Base-by-base conservation (phyloP, 2,888 invertebrate species). In the Busseola fusca region DNA sequence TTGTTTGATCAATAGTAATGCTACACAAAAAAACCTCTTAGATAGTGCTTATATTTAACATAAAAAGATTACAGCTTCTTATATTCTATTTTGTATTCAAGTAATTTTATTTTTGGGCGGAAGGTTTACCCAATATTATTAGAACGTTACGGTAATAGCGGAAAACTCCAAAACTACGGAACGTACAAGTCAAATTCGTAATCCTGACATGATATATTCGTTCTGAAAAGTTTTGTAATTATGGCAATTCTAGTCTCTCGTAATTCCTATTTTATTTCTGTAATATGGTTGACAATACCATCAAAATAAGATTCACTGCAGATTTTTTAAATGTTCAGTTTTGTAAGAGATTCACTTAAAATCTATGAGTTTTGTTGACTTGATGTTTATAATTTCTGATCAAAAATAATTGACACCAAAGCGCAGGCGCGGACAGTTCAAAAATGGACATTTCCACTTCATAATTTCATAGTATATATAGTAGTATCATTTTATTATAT, bases 391-490 rank as follows among this genome's bases (percentile, higher is more conserved):
- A 1, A 68, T 76, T 86, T 79, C 74, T 75, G 72, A 74, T 52
- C 74, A 78, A 72, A 78, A 37, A 45, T 14, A 14, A 21, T 45
- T 50, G n/a, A 42, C 27, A 0, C 10, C 25, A 80, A 45, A 68
- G 87, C 89, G 88, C 89, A 89, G 84, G 87, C 91, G 92, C 89
- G 91, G 71, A 83, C 34, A 69, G 87, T 88, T 84, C 83, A 87
- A 90, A 91, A 85, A 81, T 88, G 84, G 83, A 83, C 76, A 83
- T 83, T 85, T 81, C 78, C 68, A 82, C 74, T 84, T 78, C 65
- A 63, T 82, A 81, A 78, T 84, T 86, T 82, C 64, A 70, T 87
- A 86, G 68, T 72, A 72, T 58, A 59, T 83, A n/a, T n/a, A n/a
- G n/a, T n/a, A n/a, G n/a, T n/a, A 83, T 76, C 71, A 81, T 90